Evolutionary conservation across 1,140 invertebrate species (phyloP).

Genomic region (Drosophila arawakana): DNA sequence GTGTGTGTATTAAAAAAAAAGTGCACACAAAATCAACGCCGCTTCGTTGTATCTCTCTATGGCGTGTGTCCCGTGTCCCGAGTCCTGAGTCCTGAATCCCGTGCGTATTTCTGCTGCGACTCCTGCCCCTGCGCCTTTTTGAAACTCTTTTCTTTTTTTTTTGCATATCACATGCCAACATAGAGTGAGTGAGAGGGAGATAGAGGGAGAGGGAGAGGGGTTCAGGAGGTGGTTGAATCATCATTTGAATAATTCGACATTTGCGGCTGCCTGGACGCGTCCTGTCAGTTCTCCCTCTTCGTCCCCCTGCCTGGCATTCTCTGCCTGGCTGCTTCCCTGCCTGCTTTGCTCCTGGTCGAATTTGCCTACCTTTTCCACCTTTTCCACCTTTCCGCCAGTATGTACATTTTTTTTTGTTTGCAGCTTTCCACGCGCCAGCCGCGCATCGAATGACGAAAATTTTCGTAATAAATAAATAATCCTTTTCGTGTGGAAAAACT

Average conservation of each 20-base stretch:
- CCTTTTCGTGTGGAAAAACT: conserved; percentile 59
- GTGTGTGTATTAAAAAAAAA: conserved; percentile 51
- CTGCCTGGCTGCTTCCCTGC: conserved; percentile 4
- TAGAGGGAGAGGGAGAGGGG: conserved; percentile 29
- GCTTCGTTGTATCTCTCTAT: conserved; percentile 58
- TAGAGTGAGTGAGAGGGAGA: conserved; percentile 15
- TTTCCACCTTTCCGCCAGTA: conserved; percentile 29
- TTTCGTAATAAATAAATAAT: conserved; percentile 82
- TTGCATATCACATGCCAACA: conserved; percentile 69
- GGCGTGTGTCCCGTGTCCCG: conserved; percentile 48
- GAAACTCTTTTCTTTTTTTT: conserved; percentile 42
- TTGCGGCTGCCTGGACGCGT: conserved; percentile 58
- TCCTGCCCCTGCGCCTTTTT: conserved; percentile 29
- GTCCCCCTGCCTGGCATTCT: not conserved
- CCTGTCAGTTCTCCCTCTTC: not conserved
- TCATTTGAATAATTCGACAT: conserved; percentile 82
- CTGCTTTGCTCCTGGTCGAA: conserved; percentile 21
- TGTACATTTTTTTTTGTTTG: conserved; percentile 32
- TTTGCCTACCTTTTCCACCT: conserved; percentile 39
- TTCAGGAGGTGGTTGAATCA: conserved; percentile 71
- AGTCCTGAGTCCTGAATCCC: conserved; percentile 31
- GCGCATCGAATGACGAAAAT: conserved; percentile 82
- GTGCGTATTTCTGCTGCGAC: conserved; percentile 45
- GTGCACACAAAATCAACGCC: conserved; percentile 78
- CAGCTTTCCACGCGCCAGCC: conserved; percentile 74